Conservation (phyloP, 2,797 vertebrate species). For the Carapus acus region DNA sequence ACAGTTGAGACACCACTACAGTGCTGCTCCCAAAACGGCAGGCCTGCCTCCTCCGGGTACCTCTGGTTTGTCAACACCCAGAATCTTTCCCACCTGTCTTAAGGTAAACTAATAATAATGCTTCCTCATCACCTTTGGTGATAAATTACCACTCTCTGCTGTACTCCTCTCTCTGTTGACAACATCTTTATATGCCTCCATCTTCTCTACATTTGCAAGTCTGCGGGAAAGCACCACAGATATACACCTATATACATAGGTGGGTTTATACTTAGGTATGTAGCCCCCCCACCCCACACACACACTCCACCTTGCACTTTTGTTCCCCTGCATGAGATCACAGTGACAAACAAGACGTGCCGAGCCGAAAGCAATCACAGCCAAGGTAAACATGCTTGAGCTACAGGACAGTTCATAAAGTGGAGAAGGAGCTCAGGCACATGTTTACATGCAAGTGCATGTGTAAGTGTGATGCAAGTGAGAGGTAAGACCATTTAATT, state of each 20-base stretch:
- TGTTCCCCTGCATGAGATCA: no score
- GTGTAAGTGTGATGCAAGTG: constrained; percentile 1
- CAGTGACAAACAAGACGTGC: no score
- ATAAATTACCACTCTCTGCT: constrained; percentile 21
- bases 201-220: background rate
- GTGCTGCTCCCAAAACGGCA: no score
- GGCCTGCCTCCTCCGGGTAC: background rate
- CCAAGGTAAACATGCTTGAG: background rate
- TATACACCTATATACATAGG: background rate
- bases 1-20: background rate
- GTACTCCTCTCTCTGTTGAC: constrained; percentile 12
- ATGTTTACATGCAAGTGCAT: background rate
- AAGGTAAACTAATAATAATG: constrained; percentile 36
- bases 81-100: constrained; percentile 10
- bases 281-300: constrained; percentile 1
- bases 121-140: constrained; percentile 28
- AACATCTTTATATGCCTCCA: constrained; percentile 8
- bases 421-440: constrained; percentile 4
- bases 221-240: background rate
- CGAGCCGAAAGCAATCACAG: background rate
- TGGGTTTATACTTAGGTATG: background rate
- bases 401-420: constrained; percentile 1
- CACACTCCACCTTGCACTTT: background rate
- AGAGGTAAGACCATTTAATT: background rate
- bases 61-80: constrained; percentile 16